These are phyloP conservation scores for Margarornis squamiger DNA, from an alignment of 2,797 vertebrate species.

Conservation along the genomic window DNA sequence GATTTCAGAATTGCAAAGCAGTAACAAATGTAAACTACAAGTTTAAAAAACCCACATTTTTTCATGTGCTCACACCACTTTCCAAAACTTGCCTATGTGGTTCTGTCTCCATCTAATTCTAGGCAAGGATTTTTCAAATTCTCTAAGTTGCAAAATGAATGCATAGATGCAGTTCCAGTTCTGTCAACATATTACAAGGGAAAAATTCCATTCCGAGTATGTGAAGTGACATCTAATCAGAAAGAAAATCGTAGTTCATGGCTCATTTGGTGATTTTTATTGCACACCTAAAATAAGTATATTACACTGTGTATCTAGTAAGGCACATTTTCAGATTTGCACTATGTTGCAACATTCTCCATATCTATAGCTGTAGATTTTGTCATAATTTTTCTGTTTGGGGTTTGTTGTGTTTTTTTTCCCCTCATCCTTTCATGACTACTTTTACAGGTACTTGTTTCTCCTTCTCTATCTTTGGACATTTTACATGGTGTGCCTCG, in stretches of 20 bases:
- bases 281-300: neutral
- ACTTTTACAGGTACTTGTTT: neutral
- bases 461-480: neutral
- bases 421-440: neutral
- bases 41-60: accelerated
- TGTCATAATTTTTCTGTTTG: neutral
- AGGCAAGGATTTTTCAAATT: neutral
- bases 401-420: too few species aligned
- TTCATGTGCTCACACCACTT: neutral
- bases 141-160: neutral
- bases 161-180: neutral
- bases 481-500: accelerated
- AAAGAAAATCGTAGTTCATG: neutral
- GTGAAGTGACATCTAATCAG: neutral
- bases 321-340: neutral
- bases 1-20: neutral
- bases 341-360: neutral
- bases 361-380: neutral
- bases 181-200: neutral
- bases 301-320: neutral
- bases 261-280: neutral
- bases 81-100: neutral
- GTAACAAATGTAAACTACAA: neutral
- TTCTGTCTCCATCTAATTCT: neutral
- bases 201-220: neutral